Evolutionary conservation across 2,888 invertebrate genomes (phyloP).

Genomic region (Phyllotreta striolata): DNA sequence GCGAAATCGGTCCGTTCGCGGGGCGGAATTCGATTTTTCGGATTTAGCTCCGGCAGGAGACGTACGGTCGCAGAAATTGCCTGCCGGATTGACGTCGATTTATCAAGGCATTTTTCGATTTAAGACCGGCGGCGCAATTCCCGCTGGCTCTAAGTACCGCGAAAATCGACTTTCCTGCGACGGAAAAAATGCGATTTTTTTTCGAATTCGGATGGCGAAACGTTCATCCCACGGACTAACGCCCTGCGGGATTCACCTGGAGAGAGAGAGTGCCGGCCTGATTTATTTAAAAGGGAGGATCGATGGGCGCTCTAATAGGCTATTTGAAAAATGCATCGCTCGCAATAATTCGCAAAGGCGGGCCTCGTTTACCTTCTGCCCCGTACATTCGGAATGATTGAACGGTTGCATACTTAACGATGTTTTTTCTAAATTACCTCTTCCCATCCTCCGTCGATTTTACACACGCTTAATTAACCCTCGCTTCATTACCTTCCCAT

Average conservation of each 20-base stretch:
- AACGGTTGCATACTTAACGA: slow-evolving; percentile 27
- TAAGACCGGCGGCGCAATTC: no score
- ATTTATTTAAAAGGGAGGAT: slow-evolving; percentile 38
- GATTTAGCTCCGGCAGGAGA: not conserved
- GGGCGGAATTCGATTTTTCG: slow-evolving; percentile 5
- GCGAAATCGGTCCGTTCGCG: slow-evolving; percentile 2
- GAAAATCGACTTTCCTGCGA: not conserved
- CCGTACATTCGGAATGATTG: slow-evolving; percentile 30
- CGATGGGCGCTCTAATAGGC: slow-evolving; percentile 39
- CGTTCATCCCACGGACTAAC: not conserved
- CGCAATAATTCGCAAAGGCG: slow-evolving; percentile 37
- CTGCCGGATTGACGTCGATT: slow-evolving; percentile 7
- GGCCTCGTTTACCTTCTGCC: slow-evolving; percentile 15
- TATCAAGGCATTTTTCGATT: not conserved
- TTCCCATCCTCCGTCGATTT: slow-evolving; percentile 3
- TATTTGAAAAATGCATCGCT: slow-evolving; percentile 46
- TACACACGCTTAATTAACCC: slow-evolving; percentile 17
- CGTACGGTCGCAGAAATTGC: slow-evolving; percentile 2
- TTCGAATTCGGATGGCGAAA: no score
- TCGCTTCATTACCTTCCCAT: not conserved
- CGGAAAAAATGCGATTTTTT: not conserved
- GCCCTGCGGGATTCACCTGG: slow-evolving; percentile 30
- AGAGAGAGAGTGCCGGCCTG: slow-evolving; percentile 26
- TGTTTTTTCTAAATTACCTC: slow-evolving; percentile 20
- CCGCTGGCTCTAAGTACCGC: no score